These are phyloP conservation scores for Ctenopoma kingsleyae DNA, from an alignment of 2,797 vertebrate species.

Conservation along the genomic window DNA sequence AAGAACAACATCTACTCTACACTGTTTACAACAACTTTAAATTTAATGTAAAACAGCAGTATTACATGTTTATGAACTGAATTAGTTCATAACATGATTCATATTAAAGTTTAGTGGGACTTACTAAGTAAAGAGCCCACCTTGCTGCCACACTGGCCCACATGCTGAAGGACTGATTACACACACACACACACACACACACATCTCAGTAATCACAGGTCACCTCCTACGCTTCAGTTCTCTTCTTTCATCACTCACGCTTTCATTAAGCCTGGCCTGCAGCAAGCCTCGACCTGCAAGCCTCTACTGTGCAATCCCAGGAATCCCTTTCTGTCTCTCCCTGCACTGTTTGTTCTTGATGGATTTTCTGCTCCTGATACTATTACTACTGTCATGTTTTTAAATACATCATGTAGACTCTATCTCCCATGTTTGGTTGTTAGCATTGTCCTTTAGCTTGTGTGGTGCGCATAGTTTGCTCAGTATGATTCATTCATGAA, in stretches of 20 bases:
- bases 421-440: conserved; percentile 11
- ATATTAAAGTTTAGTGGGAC: conserved; percentile 14
- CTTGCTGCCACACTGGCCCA: conserved; percentile 43
- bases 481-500: conserved; percentile 62
- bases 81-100: conserved; percentile 16
- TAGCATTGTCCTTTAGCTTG: conserved; percentile 52
- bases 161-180: conserved; percentile 46
- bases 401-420: neutral
- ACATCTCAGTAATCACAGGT: conserved; percentile 62
- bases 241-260: conserved; percentile 64
- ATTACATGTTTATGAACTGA: neutral
- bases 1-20: conserved; percentile 18
- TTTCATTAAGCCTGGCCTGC: conserved; percentile 66
- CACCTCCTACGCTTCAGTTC: conserved; percentile 66
- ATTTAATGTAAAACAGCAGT: conserved; percentile 28
- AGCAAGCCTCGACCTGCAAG: conserved; percentile 75
- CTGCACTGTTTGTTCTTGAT: conserved; percentile 17
- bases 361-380: conserved; percentile 1
- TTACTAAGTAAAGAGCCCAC: conserved; percentile 19
- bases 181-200: conserved; percentile 10
- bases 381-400: neutral
- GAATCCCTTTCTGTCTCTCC: conserved; percentile 65
- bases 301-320: conserved; percentile 67
- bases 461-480: conserved; percentile 35
- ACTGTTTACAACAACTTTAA: conserved; percentile 45